phyloP scores from a whole-genome alignment of 2,797 vertebrate genomes.

The Tadarida brasiliensis region DNA sequence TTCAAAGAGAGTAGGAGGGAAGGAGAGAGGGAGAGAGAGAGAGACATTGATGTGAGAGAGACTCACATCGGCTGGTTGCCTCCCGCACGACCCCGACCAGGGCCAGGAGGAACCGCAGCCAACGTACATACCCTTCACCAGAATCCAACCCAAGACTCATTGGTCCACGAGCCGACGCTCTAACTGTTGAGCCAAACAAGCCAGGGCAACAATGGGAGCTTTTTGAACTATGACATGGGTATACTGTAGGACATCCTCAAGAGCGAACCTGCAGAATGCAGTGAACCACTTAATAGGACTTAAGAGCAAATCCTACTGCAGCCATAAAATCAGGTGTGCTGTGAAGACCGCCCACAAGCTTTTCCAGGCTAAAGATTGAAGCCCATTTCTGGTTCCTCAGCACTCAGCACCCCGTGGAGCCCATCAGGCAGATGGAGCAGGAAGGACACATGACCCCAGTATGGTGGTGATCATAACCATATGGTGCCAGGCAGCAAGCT shows the following conservation, averaged over 20 bases:
- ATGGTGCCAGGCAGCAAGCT: not conserved
- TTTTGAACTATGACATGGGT: not conserved
- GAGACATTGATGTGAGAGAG: too few species aligned
- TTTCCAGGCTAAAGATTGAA: not conserved
- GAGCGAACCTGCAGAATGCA: not conserved
- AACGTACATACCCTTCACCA: too few species aligned
- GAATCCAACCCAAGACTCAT: too few species aligned
- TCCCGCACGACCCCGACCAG: too few species aligned
- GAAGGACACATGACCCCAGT: not conserved
- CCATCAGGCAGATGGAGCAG: not conserved
- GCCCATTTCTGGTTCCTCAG: not conserved
- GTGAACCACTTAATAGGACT: not conserved
- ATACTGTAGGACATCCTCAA: not conserved
- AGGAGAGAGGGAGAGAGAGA: too few species aligned
- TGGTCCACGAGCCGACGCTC: too few species aligned
- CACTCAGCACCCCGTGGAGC: not conserved
- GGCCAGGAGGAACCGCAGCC: too few species aligned
- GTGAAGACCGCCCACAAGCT: not conserved
- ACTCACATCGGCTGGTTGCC: too few species aligned
- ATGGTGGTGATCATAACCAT: not conserved
- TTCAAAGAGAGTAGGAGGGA: too few species aligned
- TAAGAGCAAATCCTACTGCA: not conserved
- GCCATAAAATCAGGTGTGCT: not conserved
- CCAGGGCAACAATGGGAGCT: not conserved
- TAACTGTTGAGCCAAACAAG: too few species aligned